These are phyloP conservation scores for Seriola rivoliana DNA, from an alignment of 2,113 vertebrate genomes.

Conservation along the genomic window DNA sequence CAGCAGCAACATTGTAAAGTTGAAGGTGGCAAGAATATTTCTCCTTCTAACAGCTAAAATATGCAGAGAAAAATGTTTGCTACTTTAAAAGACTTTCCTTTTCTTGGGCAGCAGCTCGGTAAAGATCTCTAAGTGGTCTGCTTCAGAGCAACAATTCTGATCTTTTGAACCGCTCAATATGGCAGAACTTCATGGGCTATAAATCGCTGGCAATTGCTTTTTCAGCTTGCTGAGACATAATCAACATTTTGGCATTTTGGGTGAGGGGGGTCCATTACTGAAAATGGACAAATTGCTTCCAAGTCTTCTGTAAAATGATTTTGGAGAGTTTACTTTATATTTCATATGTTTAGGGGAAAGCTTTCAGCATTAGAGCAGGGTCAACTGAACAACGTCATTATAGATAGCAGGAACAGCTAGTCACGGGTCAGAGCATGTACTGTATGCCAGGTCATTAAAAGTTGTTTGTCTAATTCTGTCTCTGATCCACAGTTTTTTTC, in stretches of 20 bases:
- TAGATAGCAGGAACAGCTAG: conserved; percentile 25
- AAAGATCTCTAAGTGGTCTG: neutral
- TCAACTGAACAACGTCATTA: conserved; percentile 17
- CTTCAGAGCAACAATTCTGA: conserved; percentile 29
- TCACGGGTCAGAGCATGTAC: neutral
- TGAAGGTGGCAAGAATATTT: conserved; percentile 11
- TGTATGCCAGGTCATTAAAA: neutral
- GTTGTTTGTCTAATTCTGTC: neutral
- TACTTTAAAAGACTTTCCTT: conserved; percentile 15
- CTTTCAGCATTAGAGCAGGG: conserved; percentile 2
- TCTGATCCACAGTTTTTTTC: neutral
- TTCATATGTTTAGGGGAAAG: neutral
- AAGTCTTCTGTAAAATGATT: conserved; percentile 20
- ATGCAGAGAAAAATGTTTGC: neutral
- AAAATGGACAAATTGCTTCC: conserved; percentile 45
- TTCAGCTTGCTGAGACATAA: conserved; percentile 36
- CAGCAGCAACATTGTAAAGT: neutral
- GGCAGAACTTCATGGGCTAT: conserved; percentile 28
- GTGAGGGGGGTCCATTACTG: conserved; percentile 27
- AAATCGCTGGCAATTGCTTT: conserved; percentile 23
- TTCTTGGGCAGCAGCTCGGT: neutral
- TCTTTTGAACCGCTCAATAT: conserved; percentile 53
- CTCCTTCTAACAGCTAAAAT: neutral
- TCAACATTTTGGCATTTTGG: conserved; percentile 10
- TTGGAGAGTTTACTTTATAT: conserved; percentile 18